A percentile compares a stretch with the other conserved stretches of the same genome.
Conservation (phyloP, 2,888 invertebrate species). For the Ormyrus rosae region DNA sequence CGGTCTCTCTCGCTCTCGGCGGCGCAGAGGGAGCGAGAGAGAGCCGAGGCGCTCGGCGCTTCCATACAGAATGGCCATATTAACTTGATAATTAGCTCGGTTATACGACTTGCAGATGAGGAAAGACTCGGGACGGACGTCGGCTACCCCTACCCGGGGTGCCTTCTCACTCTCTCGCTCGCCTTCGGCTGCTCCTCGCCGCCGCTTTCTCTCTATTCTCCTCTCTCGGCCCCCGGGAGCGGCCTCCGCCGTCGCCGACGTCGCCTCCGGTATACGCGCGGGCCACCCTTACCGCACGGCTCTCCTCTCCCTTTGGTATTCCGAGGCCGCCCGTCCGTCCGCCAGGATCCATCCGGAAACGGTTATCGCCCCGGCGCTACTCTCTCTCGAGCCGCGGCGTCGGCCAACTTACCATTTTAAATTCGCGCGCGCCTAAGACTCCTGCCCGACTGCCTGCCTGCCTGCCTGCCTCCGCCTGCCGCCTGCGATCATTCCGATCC, state of each 20-base stretch:
- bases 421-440: constrained; percentile 59
- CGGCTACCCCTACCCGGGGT: constrained; percentile 76
- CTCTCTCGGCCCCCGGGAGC: constrained; percentile 25
- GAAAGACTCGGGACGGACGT: constrained; percentile 76
- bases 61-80: constrained; percentile 88
- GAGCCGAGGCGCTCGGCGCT: constrained; percentile 70
- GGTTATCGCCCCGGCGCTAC: constrained; percentile 53
- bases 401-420: constrained; percentile 65
- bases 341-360: constrained; percentile 66
- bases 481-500: constrained; percentile 61
- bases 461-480: background rate
- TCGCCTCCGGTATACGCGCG: constrained; percentile 60
- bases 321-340: constrained; percentile 71
- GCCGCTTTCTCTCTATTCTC: constrained; percentile 65
- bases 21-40: background rate
- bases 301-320: constrained; percentile 61
- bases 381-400: background rate
- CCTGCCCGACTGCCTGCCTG: background rate
- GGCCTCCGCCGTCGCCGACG: constrained; percentile 51
- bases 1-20: constrained; percentile 53
- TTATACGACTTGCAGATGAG: constrained; percentile 94
- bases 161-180: constrained; percentile 61
- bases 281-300: constrained; percentile 1
- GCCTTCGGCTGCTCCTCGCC: constrained; percentile 61
- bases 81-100: constrained; percentile 94